These are phyloP conservation scores for Metridium senile DNA, from an alignment of 92 coral and sea anemone genomes.

Conservation along the genomic window DNA sequence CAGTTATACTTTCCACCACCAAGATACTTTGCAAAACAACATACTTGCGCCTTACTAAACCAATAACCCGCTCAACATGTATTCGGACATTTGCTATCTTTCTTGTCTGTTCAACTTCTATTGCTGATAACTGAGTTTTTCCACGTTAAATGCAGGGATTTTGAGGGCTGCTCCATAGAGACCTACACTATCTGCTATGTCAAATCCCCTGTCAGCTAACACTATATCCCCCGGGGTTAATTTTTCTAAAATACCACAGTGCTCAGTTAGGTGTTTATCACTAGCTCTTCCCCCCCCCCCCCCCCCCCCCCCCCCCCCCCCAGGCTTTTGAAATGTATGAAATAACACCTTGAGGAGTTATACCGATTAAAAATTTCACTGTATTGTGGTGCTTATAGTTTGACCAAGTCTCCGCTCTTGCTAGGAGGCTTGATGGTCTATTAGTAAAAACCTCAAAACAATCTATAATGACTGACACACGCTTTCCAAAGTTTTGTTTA, in stretches of 20 bases:
- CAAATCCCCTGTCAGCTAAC: conserved; percentile 57
- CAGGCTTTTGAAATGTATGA: conserved; percentile 53
- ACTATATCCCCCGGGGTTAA: conserved; percentile 51
- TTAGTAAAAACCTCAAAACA: conserved; percentile 32
- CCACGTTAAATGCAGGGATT: conserved; percentile 61
- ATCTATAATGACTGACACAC: conserved; percentile 47
- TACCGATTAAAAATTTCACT: conserved; percentile 52
- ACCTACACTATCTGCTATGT: conserved; percentile 60
- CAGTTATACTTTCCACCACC: conserved; percentile 30
- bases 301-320: conserved; percentile 68
- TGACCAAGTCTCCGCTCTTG: conserved; percentile 59
- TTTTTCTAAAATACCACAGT: conserved; percentile 45
- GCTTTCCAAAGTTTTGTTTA: conserved; percentile 45
- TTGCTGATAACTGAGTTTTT: conserved; percentile 41
- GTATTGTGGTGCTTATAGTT: conserved; percentile 48
- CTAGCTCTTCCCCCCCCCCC: conserved; percentile 62
- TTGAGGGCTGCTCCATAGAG: conserved; percentile 48
- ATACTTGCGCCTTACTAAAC: conserved; percentile 54
- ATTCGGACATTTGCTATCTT: conserved; percentile 55
- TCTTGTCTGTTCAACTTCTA: conserved; percentile 49
- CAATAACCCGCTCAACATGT: conserved; percentile 57
- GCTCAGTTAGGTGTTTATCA: conserved; percentile 52
- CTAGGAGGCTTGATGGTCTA: conserved; percentile 51
- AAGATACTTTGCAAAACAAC: conserved; percentile 47
- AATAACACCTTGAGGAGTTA: conserved; percentile 55